Base-by-base conservation (phyloP, 2,888 invertebrate genomes). In the Elegia similella region DNA sequence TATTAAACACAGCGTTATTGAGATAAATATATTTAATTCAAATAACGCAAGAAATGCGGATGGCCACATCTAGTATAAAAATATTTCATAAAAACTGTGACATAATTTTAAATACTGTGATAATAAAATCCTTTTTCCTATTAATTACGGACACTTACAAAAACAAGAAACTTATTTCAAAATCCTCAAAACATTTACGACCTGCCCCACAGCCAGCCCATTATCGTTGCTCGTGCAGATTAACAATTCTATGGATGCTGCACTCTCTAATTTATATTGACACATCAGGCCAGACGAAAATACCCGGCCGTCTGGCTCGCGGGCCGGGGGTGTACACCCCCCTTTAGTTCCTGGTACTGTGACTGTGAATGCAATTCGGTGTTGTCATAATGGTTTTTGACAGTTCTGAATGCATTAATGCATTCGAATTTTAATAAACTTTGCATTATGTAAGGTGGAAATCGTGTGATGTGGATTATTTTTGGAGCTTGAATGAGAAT, bases 201-300 rank as follows among this genome's bases (percentile, higher is more conserved):
- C 80, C 82, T 84, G 76, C 71, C 76, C 48, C 75, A 83, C n/a
- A 23, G 5, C 23, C 5, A 77, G 7, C 43, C 5, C 54, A 44
- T 55, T 46, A 55, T 12, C 30, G 10, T 29, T 52, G 15, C 54
- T 17, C 12, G 29, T n/a, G 44, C 75, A 77, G 67, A 83, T 81
- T 80, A 80, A 63, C 76, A 59, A 83, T 80, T 81, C 78, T 70
- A 72, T 65, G 72, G 68, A 34, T 59, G 65, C 77, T 82, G 85
- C 82, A 82, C 65, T 79, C 72, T 72, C 82, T 89, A 91, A 91
- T 89, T 90, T 71, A 85, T 88, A 91, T 86, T 86, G 91, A 85
- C 91, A 88, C 73, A 88, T 90, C 84, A 84, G 87, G 88, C 83
- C 89, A 84, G 86, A 86, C 91, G 68, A 75, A 90, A 90, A 90